Evolutionary conservation across 1,140 invertebrate genomes (phyloP), one percentile per base, ranked within the genome.

Genomic region (Daktulosphaira vitifoliae): DNA sequence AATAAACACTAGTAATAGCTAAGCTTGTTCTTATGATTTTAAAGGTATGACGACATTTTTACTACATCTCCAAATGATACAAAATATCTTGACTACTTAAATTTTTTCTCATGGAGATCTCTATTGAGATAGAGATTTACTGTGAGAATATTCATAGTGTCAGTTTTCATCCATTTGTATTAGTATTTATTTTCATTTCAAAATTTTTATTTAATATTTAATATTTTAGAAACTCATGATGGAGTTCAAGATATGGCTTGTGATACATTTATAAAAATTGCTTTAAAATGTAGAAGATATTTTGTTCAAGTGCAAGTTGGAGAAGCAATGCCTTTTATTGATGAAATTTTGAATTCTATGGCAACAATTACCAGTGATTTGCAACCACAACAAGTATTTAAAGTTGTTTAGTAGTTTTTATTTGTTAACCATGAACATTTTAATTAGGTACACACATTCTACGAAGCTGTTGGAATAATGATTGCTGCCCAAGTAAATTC

Each of bases 251-350:
- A 98, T 74, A 99, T 99, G 97, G 97, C 97, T 62, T 99, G 97
- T 81, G 97, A 99, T 80, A 99, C 97, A 22, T 99, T 99, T 75
- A 99, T 99, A 70, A 99, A 99, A 78, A 99, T 99, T 74, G 94
- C 97, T n/a, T 82, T 96, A 68, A 99, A 99, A 77, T 99, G 97
- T 78, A 82, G 93, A 65, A 81, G 94, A 68, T 96, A 99, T 79
- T 99, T 99, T 83, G 95, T 99, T 33, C 87, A 90, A 68, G 84
- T 93, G 51, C 96, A 99, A 80, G 84, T 92, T 52, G 95, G 96
- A 23, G 97, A 99, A 81, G 83, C 88, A 13, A 87, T 90, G 79
- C 96, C 97, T 66, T 99, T 99, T 75, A 97, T 99, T 76, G 95
- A 99, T 74, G 97, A 99, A 81, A 99, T 99, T 71, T 79, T 99